Percentiles rank a stretch among this genome's conserved stretches.
Conservation (phyloP, 2,113 vertebrate genomes). For the Todiramphus saurophagus region DNA sequence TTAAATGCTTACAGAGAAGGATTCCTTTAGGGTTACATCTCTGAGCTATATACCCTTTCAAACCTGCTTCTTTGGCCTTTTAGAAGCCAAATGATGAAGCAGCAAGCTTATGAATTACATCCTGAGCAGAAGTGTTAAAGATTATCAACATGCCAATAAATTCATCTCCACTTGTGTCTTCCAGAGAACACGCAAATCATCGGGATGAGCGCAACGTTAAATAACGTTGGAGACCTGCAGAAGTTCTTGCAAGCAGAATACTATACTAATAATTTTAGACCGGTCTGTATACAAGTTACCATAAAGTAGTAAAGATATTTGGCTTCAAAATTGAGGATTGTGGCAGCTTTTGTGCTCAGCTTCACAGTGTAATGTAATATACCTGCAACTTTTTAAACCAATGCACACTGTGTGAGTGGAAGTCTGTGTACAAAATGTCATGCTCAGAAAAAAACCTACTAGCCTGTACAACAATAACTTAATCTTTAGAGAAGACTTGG, state of each 20-base stretch:
- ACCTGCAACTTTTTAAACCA: neutral
- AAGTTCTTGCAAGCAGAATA: conserved; percentile 89
- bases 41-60: neutral
- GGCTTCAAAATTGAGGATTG: neutral
- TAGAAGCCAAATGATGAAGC: neutral
- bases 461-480: neutral
- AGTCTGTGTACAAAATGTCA: neutral
- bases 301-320: neutral
- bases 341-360: neutral
- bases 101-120: neutral
- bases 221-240: conserved; percentile 90
- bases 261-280: conserved; percentile 88
- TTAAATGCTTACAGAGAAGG: neutral
- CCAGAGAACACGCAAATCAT: conserved; percentile 89
- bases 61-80: neutral
- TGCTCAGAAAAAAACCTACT: neutral
- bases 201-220: conserved; percentile 96
- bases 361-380: neutral
- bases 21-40: neutral
- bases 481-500: neutral
- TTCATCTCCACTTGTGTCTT: neutral
- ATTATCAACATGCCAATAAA: neutral
- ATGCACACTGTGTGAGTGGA: neutral
- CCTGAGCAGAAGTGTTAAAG: neutral
- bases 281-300: conserved; percentile 76